Conservation (phyloP, 2,888 invertebrate genomes). For the Diarsia mendica region DNA sequence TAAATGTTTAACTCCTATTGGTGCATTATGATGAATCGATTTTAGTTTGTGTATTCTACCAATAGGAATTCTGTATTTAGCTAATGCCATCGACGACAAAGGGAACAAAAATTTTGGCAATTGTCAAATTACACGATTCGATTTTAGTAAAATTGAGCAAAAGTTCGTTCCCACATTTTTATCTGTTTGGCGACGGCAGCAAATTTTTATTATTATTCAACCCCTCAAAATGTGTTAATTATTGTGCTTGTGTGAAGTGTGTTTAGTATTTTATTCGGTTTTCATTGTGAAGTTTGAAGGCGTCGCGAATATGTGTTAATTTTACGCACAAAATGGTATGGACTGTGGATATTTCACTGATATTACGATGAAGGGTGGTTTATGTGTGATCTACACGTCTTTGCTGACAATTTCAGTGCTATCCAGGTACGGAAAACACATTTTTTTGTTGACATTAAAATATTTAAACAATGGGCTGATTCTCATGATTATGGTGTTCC, state of each 20-base stretch:
- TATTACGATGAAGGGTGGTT: slow-evolving; percentile 91
- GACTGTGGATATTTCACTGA: slow-evolving; percentile 86
- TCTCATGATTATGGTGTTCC: slow-evolving; percentile 61
- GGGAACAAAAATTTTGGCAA: slow-evolving; percentile 70
- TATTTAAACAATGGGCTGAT: slow-evolving; percentile 11
- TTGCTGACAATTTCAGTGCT: slow-evolving; percentile 91
- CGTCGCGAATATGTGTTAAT: slow-evolving; percentile 82
- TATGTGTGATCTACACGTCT: slow-evolving; percentile 91
- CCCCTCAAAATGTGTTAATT: slow-evolving; percentile 71
- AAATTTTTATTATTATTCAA: slow-evolving; percentile 65
- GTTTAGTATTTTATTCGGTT: slow-evolving; percentile 64
- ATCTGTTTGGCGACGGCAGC: slow-evolving; percentile 66
- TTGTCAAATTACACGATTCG: slow-evolving; percentile 76
- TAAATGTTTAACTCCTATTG: slow-evolving; percentile 84
- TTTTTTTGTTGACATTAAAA: slow-evolving; percentile 8
- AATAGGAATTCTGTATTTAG: slow-evolving; percentile 65
- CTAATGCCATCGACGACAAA: slow-evolving; percentile 13
- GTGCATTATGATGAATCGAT: slow-evolving; percentile 68
- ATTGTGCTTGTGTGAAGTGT: slow-evolving; percentile 71
- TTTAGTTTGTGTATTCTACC: slow-evolving; percentile 59
- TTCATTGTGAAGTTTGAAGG: slow-evolving; percentile 68
- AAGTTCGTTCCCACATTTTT: slow-evolving; percentile 72
- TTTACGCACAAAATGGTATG: slow-evolving; percentile 88
- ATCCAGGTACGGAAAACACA: slow-evolving; percentile 86
- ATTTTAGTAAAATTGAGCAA: slow-evolving; percentile 73